These are phyloP conservation scores for Marmota flaviventris DNA, from an alignment of 2,113 vertebrate genomes.

Conservation along the genomic window DNA sequence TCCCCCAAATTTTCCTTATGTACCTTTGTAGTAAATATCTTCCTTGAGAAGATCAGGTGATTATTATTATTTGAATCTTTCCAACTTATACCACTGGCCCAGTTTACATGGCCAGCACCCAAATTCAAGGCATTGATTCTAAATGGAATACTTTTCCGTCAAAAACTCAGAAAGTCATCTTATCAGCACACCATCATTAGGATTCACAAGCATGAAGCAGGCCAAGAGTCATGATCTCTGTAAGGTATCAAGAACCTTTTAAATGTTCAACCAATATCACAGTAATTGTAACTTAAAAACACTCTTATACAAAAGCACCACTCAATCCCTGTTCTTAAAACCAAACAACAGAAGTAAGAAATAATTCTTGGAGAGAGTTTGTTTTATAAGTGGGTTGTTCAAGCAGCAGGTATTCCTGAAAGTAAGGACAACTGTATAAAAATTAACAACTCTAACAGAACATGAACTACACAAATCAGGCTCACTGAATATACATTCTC, in stretches of 20 bases:
- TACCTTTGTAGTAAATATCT: background rate
- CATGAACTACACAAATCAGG: conserved; percentile 21
- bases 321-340: background rate
- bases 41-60: background rate
- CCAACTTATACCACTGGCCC: background rate
- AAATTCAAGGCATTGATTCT: background rate
- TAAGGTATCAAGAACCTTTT: background rate
- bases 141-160: background rate
- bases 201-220: background rate
- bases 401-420: conserved; percentile 62
- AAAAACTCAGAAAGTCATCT: background rate
- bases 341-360: background rate
- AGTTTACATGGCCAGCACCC: background rate
- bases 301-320: background rate
- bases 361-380: conserved; percentile 38
- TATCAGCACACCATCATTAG: background rate
- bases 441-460: conserved; percentile 59
- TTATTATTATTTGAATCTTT: background rate
- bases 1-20: background rate
- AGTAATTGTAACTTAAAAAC: background rate
- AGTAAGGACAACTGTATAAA: conserved; percentile 64
- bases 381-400: conserved; percentile 43
- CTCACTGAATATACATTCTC: conserved; percentile 52
- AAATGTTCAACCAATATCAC: background rate
- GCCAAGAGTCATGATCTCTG: background rate